Evolutionary conservation across 2,797 vertebrate genomes (phyloP).

Genomic region (Phataginus tetradactyla): DNA sequence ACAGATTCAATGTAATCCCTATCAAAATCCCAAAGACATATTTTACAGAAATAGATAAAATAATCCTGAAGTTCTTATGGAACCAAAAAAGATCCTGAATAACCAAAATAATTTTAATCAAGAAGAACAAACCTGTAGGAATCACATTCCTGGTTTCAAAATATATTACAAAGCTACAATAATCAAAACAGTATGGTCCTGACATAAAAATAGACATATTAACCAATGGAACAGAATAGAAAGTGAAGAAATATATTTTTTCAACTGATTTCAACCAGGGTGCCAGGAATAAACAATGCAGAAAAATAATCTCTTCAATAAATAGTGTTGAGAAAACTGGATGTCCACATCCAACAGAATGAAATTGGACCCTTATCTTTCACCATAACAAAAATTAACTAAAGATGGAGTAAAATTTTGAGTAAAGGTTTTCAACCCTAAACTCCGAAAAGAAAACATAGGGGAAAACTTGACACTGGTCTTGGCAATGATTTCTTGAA

Average conservation of each 20-base stretch:
- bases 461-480: not conserved
- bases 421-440: not conserved
- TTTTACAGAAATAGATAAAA: not conserved
- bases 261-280: not conserved
- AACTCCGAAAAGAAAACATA: not conserved
- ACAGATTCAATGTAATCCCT: not conserved
- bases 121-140: not conserved
- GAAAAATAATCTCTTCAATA: not conserved
- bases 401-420: not conserved
- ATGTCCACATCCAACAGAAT: not conserved
- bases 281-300: not conserved
- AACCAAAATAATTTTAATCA: not conserved
- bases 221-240: not conserved
- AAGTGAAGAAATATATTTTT: not conserved
- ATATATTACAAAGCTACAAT: not conserved
- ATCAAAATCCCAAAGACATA: not conserved
- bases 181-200: not conserved
- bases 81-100: not conserved
- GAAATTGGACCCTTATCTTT: not conserved
- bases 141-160: not conserved
- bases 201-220: not conserved
- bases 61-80: not conserved
- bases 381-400: not conserved
- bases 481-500: not conserved
- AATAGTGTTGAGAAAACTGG: not conserved